phyloP scores from a whole-genome alignment of 1,140 invertebrate species.

The Akabosia matsudoensis region DNA sequence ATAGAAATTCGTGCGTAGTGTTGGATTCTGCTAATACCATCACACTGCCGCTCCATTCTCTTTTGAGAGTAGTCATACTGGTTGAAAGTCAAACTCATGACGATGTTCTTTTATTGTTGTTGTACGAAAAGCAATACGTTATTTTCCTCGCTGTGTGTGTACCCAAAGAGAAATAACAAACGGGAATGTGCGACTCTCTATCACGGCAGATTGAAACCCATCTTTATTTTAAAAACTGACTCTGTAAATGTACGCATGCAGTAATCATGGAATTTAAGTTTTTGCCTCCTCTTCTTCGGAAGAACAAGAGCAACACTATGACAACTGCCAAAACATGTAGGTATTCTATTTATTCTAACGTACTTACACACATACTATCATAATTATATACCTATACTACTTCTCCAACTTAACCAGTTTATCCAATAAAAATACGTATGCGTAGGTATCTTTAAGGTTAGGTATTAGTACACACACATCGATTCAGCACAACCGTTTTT shows the following conservation, averaged over 20 bases:
- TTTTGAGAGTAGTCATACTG: background rate
- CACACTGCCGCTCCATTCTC: background rate
- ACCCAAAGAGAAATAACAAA: too few species aligned
- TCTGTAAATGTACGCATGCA: too few species aligned
- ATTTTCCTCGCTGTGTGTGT: too few species aligned
- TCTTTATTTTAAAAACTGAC: background rate
- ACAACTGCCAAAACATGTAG: background rate
- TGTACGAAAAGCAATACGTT: too few species aligned
- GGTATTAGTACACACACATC: background rate
- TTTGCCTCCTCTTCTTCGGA: background rate
- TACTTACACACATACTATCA: background rate
- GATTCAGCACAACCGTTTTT: background rate
- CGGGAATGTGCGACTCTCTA: too few species aligned
- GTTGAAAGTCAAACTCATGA: background rate
- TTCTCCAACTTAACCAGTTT: background rate
- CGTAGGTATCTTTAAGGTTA: too few species aligned
- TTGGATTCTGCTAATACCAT: background rate
- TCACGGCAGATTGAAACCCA: constrained; percentile 1
- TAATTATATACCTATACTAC: background rate
- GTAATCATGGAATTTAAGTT: constrained; percentile 9
- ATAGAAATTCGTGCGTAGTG: constrained; percentile 15
- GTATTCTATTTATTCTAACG: background rate
- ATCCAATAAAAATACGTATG: background rate
- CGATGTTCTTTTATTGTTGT: constrained; percentile 7
- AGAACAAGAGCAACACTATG: background rate